Conservation (phyloP, 2,888 invertebrate genomes). For the Dynastes grantii region DNA sequence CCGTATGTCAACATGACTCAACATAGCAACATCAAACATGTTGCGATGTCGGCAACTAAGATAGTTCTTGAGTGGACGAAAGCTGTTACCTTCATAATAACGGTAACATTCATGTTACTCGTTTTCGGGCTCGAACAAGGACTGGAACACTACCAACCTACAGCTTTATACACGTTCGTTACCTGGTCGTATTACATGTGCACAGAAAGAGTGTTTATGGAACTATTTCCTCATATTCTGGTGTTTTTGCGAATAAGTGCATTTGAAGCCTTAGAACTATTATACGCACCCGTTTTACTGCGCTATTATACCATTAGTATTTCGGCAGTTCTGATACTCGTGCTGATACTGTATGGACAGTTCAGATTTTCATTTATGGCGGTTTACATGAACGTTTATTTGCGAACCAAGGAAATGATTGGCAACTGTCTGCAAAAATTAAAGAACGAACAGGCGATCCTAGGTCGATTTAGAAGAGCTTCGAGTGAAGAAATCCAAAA, state of each 20-base stretch:
- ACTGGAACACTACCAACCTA: conserved; percentile 82
- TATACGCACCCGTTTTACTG: conserved; percentile 80
- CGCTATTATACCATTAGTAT: conserved; percentile 75
- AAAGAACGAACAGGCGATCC: conserved; percentile 75
- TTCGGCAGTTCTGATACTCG: conserved; percentile 74
- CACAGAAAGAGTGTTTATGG: conserved; percentile 82
- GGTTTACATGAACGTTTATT: conserved; percentile 78
- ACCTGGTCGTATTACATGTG: conserved; percentile 82
- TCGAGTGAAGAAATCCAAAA: conserved; percentile 78
- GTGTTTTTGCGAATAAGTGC: conserved; percentile 75
- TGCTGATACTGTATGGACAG: conserved; percentile 74
- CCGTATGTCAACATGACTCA: conserved; percentile 83
- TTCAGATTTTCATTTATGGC: conserved; percentile 75
- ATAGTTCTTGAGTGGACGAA: conserved; percentile 88
- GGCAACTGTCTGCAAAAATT: conserved; percentile 74
- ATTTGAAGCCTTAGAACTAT: conserved; percentile 80
- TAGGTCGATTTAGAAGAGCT: conserved; percentile 78
- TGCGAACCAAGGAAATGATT: conserved; percentile 77
- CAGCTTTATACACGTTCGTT: conserved; percentile 76
- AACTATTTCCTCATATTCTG: conserved; percentile 76
- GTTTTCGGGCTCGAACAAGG: conserved; percentile 85
- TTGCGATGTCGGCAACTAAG: conserved; percentile 87
- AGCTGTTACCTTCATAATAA: conserved; percentile 85
- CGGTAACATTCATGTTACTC: conserved; percentile 82
- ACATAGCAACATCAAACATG: conserved; percentile 81